These are phyloP conservation scores for Leptinotarsa lineolata DNA, from an alignment of 1,140 invertebrate genomes.

Conservation along the genomic window DNA sequence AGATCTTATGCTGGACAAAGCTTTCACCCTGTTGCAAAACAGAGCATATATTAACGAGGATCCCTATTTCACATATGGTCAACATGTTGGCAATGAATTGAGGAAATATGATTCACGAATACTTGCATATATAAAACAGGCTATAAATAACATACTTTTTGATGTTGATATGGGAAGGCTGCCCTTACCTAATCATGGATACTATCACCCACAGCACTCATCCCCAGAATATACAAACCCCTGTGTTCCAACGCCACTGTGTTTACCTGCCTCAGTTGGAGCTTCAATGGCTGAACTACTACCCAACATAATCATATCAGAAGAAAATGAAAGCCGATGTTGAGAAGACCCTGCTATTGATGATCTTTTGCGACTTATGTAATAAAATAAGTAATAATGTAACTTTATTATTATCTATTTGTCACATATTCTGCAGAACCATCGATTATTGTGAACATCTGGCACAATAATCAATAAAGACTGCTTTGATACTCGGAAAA, in stretches of 20 bases:
- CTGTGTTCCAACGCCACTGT: not conserved
- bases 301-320: not conserved
- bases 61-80: not conserved
- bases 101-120: not conserved
- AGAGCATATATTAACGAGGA: not conserved
- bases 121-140: not conserved
- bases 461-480: not conserved
- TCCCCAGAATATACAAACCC: not conserved
- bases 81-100: not conserved
- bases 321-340: not conserved
- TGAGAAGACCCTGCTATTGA: not conserved
- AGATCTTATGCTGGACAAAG: not conserved
- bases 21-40: not conserved
- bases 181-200: not conserved
- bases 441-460: not conserved
- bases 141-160: not conserved
- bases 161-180: not conserved
- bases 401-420: not conserved
- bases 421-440: not conserved
- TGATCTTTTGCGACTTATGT: not conserved
- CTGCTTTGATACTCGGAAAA: not conserved
- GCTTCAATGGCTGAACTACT: not conserved
- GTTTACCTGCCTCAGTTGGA: not conserved
- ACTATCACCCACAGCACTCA: not conserved
- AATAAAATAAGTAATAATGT: not conserved